A percentile compares a stretch with the other conserved stretches of the same genome.
phyloP scores from a whole-genome alignment of 1,140 invertebrate species.

The Neodiprion lecontei region DNA sequence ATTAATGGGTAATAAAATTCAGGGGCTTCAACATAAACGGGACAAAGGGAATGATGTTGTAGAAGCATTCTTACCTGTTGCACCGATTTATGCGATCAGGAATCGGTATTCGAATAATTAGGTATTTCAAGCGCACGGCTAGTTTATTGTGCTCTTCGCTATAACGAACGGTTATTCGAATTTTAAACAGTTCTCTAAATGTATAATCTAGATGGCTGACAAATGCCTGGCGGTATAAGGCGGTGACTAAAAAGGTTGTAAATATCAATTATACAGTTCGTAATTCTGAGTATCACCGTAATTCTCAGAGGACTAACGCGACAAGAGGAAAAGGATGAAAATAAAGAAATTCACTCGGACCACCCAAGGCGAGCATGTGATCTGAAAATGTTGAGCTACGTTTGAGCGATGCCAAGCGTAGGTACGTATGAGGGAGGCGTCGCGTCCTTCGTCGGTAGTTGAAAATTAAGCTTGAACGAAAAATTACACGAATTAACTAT shows the following conservation, averaged over 20 bases:
- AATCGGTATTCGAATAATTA: no score
- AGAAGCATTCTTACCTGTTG: no score
- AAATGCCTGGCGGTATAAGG: no score
- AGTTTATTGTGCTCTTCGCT: no score
- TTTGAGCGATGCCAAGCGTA: neutral
- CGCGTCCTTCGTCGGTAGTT: constrained; percentile 37
- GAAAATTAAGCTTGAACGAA: constrained; percentile 44
- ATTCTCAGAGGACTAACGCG: constrained; percentile 39
- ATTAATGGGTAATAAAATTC: no score
- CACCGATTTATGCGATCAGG: no score
- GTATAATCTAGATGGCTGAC: no score
- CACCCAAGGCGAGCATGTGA: constrained; percentile 45
- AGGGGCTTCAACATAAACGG: no score
- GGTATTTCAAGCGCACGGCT: no score
- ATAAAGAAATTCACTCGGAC: constrained; percentile 51
- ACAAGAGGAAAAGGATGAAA: constrained; percentile 20
- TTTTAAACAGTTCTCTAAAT: no score
- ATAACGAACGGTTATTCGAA: no score
- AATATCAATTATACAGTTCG: constrained; percentile 58
- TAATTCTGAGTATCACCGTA: constrained; percentile 55
- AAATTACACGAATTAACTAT: constrained; percentile 53
- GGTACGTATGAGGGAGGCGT: neutral
- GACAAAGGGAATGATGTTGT: no score
- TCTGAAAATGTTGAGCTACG: neutral
- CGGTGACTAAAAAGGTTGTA: constrained; percentile 38